Conservation (phyloP, 2,888 invertebrate species). For the Adelphocoris suturalis region DNA sequence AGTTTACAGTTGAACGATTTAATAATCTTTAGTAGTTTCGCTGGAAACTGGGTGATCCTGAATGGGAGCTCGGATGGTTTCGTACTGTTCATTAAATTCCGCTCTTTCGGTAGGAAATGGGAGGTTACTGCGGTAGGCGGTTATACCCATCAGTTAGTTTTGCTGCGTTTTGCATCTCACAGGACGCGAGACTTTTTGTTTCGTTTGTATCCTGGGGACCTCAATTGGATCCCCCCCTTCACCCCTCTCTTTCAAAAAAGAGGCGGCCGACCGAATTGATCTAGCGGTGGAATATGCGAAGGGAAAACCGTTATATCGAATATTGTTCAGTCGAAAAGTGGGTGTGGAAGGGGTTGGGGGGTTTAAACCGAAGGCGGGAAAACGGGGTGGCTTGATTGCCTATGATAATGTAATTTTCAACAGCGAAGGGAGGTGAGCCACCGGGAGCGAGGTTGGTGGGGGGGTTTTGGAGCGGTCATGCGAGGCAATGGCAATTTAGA, state of each 20-base stretch:
- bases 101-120: too few relatives aligned
- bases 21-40: too few relatives aligned
- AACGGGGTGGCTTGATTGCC: conserved; percentile 63
- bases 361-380: conserved; percentile 7
- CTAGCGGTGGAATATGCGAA: conserved; percentile 49
- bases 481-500: conserved; percentile 64
- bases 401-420: conserved; percentile 69
- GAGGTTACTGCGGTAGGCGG: too few relatives aligned
- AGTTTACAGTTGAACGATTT: too few relatives aligned
- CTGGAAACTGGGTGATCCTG: too few relatives aligned
- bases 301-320: conserved; percentile 47
- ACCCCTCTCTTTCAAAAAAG: background rate
- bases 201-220: background rate
- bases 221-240: background rate
- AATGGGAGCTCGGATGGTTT: too few relatives aligned
- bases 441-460: background rate
- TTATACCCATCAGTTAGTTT: background rate
- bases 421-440: conserved; percentile 17
- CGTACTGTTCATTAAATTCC: too few relatives aligned
- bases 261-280: conserved; percentile 37
- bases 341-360: background rate
- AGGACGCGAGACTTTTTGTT: conserved; percentile 12
- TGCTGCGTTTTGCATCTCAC: background rate
- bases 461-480: conserved; percentile 52
- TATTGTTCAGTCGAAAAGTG: background rate